Base-by-base conservation (phyloP, 1,140 invertebrate genomes). In the Drosophila takahashii region DNA sequence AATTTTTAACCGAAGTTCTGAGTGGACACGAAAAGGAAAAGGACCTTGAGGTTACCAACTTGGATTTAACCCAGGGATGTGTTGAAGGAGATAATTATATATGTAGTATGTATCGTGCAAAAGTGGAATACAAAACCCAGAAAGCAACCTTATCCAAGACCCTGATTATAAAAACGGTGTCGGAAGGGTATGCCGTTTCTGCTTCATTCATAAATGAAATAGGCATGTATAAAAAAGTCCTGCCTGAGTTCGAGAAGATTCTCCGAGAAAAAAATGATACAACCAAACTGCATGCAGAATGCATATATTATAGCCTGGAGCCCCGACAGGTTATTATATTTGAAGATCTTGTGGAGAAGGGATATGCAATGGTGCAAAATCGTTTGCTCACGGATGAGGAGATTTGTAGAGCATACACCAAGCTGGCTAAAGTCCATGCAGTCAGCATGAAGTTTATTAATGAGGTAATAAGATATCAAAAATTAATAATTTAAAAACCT, bases 91-190 rank as follows among this genome's bases (percentile, higher is more conserved):
- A n/a, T n/a, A n/a, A n/a, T n/a, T n/a, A n/a, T n/a, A n/a, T n/a
- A n/a, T n/a, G n/a, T n/a, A n/a, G n/a, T n/a, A n/a, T n/a, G n/a
- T n/a, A n/a, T n/a, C 80, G 89, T 0, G 59, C 56, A 1, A n/a
- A 1, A 0, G 66, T 85, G 4, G 45, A 66, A 8, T 83, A 67
- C 22, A 36, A 16, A 10, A 47, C 10, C 13, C 8, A 9, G 0
- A 57, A 42, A 11, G 39, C 18, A 18, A 45, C 22, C 8, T 47
- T 27, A 18, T 34, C 32, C 4, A 78, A 75, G 41, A 73, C 86
- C 0, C 22, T 91, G 26, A 81, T 91, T 1, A 67, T 91, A 1
- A 91, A 91, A 51, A 90, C 83, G 7, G 69, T 81, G 67, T 80
- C 86, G 34, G 73, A 87, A 0, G 37, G 87, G 27, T 29, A 87